Evolutionary conservation across 2,888 invertebrate genomes (phyloP).

Genomic region (Spatulosminthurus flaviceps): DNA sequence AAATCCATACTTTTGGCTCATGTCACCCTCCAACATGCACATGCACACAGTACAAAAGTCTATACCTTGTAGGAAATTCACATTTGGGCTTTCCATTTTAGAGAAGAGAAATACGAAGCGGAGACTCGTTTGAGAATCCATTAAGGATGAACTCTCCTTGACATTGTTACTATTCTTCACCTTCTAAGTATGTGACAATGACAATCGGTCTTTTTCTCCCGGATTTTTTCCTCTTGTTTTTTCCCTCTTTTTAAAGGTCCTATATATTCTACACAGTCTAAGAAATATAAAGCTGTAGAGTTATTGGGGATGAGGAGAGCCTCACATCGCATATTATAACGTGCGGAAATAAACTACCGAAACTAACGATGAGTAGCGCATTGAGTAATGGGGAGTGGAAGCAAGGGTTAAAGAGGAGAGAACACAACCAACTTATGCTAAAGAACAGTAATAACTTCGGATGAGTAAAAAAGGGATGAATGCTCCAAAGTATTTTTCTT

Average conservation of each 20-base stretch:
- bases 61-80: too few species aligned
- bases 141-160: constrained; percentile 37
- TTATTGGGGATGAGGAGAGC: too few species aligned
- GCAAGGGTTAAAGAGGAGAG: constrained; percentile 50
- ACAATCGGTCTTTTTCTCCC: constrained; percentile 25
- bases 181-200: constrained; percentile 33
- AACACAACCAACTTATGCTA: constrained; percentile 22
- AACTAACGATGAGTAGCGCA: constrained; percentile 40
- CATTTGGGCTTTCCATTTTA: not conserved
- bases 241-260: not conserved
- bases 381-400: constrained; percentile 49
- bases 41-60: too few species aligned
- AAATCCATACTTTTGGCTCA: too few species aligned
- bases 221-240: constrained; percentile 10
- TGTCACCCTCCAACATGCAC: too few species aligned
- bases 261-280: constrained; percentile 5
- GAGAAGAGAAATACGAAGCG: not conserved
- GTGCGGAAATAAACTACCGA: constrained; percentile 42
- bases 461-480: not conserved
- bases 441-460: constrained; percentile 8
- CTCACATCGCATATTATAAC: not conserved
- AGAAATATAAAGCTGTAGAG: too few species aligned
- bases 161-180: constrained; percentile 38
- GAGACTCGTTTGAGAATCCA: constrained; percentile 20
- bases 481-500: too few species aligned